Percentiles rank a stretch among this genome's conserved stretches.
Conservation (phyloP, 2,113 vertebrate species). For the Xiphophorus maculatus region DNA sequence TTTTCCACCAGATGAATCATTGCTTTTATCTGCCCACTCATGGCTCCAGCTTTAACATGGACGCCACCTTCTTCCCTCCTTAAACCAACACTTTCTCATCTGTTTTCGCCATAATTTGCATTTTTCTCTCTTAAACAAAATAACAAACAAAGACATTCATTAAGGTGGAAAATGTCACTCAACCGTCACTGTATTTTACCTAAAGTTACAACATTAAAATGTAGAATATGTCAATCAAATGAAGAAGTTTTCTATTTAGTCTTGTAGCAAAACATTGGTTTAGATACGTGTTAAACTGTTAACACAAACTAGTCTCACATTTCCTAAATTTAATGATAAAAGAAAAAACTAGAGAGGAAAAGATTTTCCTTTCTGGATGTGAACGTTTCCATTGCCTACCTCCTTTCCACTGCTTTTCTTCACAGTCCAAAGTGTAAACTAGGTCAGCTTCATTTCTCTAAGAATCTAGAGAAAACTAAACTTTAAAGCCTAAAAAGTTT, state of each 20-base stretch:
- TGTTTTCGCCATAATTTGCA: no score
- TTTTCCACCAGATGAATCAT: not conserved
- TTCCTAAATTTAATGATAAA: not conserved
- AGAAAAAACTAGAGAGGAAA: not conserved
- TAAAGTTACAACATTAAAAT: no score
- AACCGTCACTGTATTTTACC: no score
- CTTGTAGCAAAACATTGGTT: not conserved
- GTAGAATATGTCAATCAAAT: no score
- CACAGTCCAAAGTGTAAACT: slow-evolving; percentile 8
- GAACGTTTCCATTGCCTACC: slow-evolving; percentile 48
- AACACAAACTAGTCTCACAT: not conserved
- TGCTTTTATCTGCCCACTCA: not conserved
- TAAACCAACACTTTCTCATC: not conserved
- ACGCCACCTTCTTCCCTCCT: not conserved
- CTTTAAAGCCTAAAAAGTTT: not conserved
- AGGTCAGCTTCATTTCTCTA: not conserved
- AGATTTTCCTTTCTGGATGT: slow-evolving; percentile 9
- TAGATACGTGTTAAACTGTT: not conserved
- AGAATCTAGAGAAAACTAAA: not conserved
- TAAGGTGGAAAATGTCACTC: no score
- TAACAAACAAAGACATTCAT: no score
- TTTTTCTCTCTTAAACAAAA: not conserved
- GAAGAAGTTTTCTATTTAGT: no score
- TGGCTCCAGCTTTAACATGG: not conserved
- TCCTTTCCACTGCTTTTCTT: slow-evolving; percentile 22